Base-by-base conservation (phyloP, 53 echinoderm and acorn worm genomes). In the Stichopus horrens region DNA sequence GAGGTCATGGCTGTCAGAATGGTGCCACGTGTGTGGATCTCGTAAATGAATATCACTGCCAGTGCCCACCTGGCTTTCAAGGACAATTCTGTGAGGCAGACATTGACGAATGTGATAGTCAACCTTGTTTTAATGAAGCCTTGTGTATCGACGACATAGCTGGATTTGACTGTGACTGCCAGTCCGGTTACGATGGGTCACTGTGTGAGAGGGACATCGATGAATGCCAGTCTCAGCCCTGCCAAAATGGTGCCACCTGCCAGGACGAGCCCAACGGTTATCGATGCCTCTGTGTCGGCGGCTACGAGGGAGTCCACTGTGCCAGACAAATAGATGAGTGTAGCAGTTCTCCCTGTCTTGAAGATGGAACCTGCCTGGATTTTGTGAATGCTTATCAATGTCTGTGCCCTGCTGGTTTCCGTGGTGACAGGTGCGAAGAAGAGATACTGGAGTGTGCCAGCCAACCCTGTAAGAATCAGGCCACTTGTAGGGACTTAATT, bases 281-380 rank as follows among this genome's bases (percentile, higher is more conserved):
- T 66, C 88, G 85, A 67, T 99, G 99, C 22, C 23, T 51, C 21
- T 99, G 99, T 59, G 86, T 76, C 4, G 76, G 58, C 2, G 99
- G 99, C 6, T 99, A 89, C 83, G 87, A 94, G 60, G 96, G 94
- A 5, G 19, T 78, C 55, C 76, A 73, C 9, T 99, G 99, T 88
- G 83, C 91, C 52, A 86, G 89, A 0, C 92, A 99, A 18, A 94
- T 99, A 56, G 73, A 99, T 63, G 99, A 99, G 86, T 99, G 99
- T 23, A 91, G 90, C 13, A 94, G 94, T 54, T 87, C 77, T 19
- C 99, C 99, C 4, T 99, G 99, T 67, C 57, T 87, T 54, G 84
- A 93, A 75, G 92, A 88, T 11, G 99, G 92, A 9, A 53, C 76
- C 8, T 99, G 99, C 74, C 75, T 88, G 73, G 96, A 99, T 74